Conservation (phyloP, 2,113 vertebrate genomes). For the Lepus europaeus region DNA sequence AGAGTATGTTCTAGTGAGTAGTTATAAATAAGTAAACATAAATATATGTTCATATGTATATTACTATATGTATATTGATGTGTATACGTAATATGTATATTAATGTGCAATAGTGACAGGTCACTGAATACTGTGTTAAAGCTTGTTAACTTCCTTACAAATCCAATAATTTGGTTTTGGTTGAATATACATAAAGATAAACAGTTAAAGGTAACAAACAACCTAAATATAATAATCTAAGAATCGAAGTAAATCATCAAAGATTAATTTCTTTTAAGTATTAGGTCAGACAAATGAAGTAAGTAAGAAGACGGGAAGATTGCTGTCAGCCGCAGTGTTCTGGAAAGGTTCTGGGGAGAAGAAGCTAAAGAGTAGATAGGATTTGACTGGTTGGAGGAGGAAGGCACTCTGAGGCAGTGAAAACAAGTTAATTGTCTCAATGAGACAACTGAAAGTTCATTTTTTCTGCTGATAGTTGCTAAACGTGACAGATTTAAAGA, state of each 20-base stretch:
- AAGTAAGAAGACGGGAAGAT: neutral
- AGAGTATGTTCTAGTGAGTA: neutral
- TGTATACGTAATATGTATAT: no score
- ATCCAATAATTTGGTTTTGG: neutral
- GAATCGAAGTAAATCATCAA: neutral
- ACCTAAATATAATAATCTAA: neutral
- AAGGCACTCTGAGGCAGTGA: constrained; percentile 54
- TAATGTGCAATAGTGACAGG: neutral
- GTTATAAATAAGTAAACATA: neutral
- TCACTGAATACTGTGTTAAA: neutral
- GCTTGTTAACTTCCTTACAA: neutral
- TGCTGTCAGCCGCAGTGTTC: neutral
- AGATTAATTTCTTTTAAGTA: neutral
- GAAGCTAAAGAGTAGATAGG: neutral
- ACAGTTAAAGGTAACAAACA: neutral
- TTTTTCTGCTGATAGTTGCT: constrained; percentile 72
- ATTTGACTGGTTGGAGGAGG: neutral
- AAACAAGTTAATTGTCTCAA: constrained; percentile 68
- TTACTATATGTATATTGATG: no score
- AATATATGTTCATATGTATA: neutral
- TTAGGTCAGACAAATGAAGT: neutral
- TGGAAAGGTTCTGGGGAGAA: neutral
- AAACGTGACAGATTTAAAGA: constrained; percentile 79
- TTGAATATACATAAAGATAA: neutral
- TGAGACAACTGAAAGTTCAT: constrained; percentile 70